These are phyloP conservation scores for Alca torda DNA, from an alignment of 2,797 vertebrate species.

Conservation along the genomic window DNA sequence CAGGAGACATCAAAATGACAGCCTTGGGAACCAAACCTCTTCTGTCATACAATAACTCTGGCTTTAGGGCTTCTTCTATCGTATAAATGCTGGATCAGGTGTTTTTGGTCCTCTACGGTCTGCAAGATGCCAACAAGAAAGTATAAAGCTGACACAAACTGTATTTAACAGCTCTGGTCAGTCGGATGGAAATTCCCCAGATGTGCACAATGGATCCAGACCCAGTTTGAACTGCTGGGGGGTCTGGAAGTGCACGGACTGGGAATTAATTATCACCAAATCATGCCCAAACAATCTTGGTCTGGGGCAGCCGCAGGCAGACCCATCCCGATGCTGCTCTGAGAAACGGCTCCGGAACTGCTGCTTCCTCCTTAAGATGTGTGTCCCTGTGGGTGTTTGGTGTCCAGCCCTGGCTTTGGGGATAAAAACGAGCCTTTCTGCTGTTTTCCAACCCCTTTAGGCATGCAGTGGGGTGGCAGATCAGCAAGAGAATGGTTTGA, in stretches of 20 bases:
- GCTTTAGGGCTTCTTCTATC: background rate
- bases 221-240: background rate
- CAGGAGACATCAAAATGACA: background rate
- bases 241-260: background rate
- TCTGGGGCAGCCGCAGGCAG: background rate
- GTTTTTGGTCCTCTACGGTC: background rate
- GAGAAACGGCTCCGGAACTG: background rate
- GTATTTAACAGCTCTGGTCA: background rate
- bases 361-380: background rate
- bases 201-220: background rate
- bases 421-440: background rate
- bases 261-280: background rate
- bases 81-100: conserved; percentile 19
- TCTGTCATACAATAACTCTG: background rate
- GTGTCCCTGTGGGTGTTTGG: background rate
- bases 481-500: background rate
- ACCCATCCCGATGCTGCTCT: background rate
- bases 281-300: background rate
- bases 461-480: too few relatives aligned
- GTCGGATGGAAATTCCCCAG: background rate
- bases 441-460: background rate
- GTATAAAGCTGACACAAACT: background rate
- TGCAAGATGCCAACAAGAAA: background rate
- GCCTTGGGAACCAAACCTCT: background rate
- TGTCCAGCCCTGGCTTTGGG: background rate